A percentile compares a stretch with the other conserved stretches of the same genome.
Conservation (phyloP, 2,797 vertebrate species). For the Bovichtus variegatus region DNA sequence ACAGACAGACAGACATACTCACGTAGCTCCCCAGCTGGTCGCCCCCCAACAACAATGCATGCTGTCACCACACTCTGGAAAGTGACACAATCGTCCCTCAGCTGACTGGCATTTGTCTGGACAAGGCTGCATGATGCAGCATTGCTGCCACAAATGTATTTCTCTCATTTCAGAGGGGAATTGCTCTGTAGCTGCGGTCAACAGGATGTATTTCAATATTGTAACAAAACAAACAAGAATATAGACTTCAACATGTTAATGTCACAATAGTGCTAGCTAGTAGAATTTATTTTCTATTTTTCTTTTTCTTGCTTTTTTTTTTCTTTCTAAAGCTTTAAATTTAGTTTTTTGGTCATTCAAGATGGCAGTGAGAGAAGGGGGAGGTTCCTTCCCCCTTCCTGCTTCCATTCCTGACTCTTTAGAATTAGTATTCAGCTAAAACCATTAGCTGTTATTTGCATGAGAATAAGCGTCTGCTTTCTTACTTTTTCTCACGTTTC, state of each 20-base stretch:
- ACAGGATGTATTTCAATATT: not conserved
- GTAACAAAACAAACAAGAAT: too few species aligned
- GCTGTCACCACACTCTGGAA: slow-evolving; percentile 68
- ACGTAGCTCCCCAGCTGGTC: slow-evolving; percentile 42
- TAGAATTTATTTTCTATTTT: not conserved
- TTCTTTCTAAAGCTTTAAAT: not conserved
- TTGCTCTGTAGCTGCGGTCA: not conserved
- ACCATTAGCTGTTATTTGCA: slow-evolving; percentile 53
- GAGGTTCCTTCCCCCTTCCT: not conserved
- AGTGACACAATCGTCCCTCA: slow-evolving; percentile 69
- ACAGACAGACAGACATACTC: slow-evolving; percentile 34
- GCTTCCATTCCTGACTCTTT: not conserved
- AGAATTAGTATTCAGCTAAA: slow-evolving; percentile 44
- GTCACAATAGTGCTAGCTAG: not conserved
- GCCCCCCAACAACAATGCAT: slow-evolving; percentile 66
- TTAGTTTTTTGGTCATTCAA: not conserved
- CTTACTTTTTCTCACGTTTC: slow-evolving; percentile 18
- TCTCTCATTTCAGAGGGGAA: slow-evolving; percentile 2
- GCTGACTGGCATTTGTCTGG: slow-evolving; percentile 68
- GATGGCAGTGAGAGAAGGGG: not conserved
- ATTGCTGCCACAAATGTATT: not conserved
- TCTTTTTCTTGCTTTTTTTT: not conserved
- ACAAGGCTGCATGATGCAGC: slow-evolving; percentile 54
- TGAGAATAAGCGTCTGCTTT: slow-evolving; percentile 48
- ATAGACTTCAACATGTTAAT: not conserved